Percentiles rank a stretch among this genome's conserved stretches.
Conservation (phyloP, 2,797 vertebrate genomes). For the Manis crassicaudata region DNA sequence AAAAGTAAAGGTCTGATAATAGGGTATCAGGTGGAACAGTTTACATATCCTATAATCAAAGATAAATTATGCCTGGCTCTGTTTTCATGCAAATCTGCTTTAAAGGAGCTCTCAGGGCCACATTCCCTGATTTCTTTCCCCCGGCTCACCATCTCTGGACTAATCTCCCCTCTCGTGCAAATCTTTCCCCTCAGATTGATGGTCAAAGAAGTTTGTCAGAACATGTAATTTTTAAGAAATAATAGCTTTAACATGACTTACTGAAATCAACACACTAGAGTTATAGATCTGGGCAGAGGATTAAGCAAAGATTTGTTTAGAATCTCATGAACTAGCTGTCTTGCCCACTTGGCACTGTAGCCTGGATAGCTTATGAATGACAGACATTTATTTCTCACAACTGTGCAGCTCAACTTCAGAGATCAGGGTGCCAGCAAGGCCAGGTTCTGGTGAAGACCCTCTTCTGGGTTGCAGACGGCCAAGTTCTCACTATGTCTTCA, state of each 20-base stretch:
- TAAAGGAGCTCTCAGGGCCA: not conserved
- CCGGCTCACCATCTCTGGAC: not conserved
- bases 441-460: not conserved
- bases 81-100: not conserved
- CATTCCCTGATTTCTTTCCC: not conserved
- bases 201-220: not conserved
- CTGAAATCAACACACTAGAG: rapidly evolving
- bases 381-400: not conserved
- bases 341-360: not conserved
- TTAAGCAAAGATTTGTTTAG: not conserved
- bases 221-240: not conserved
- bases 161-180: no score
- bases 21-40: not conserved
- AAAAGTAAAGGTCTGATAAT: not conserved
- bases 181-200: not conserved
- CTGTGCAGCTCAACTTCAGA: not conserved
- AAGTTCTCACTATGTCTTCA: not conserved
- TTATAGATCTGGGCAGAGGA: not conserved
- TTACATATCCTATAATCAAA: not conserved
- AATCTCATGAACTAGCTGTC: not conserved
- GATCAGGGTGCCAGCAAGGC: not conserved
- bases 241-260: not conserved
- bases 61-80: not conserved
- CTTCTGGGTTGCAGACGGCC: no score
- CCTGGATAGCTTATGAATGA: not conserved